Conservation (phyloP, 2,113 vertebrate genomes). For the Dicerorhinus sumatrensis region DNA sequence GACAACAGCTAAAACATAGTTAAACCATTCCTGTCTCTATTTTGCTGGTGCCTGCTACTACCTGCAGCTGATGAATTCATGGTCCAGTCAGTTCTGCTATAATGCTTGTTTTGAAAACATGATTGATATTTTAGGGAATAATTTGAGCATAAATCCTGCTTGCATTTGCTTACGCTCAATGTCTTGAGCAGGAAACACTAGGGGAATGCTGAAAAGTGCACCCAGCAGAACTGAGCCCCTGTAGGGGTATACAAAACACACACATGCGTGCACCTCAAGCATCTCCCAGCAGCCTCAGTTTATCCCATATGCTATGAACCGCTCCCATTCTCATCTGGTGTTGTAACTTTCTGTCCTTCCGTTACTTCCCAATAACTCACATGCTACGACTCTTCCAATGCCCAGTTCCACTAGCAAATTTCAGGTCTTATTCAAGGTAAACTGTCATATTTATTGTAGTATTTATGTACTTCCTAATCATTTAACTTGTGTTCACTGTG, state of each 20-base stretch:
- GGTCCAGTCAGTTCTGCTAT: neutral
- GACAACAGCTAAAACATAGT: neutral
- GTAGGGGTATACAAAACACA: neutral
- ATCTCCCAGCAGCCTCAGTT: neutral
- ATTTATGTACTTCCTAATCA: neutral
- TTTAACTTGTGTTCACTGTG: neutral
- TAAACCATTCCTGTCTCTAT: neutral
- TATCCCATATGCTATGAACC: accelerated
- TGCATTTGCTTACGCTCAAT: neutral
- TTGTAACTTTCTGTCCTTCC: neutral
- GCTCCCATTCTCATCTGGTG: neutral
- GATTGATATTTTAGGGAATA: neutral
- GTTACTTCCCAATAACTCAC: neutral
- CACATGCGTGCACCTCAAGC: no score
- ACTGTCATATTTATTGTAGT: neutral
- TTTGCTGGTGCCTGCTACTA: neutral
- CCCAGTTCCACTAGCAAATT: neutral
- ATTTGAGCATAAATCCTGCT: constrained; percentile 22
- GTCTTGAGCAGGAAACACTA: neutral
- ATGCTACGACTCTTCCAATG: neutral
- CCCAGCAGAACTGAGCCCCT: neutral
- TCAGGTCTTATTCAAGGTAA: neutral
- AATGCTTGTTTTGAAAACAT: constrained; percentile 38
- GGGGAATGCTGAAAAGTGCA: neutral
- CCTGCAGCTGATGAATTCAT: neutral